phyloP scores from a whole-genome alignment of 2,888 invertebrate genomes.

The Ichneumoninae sp. region DNA sequence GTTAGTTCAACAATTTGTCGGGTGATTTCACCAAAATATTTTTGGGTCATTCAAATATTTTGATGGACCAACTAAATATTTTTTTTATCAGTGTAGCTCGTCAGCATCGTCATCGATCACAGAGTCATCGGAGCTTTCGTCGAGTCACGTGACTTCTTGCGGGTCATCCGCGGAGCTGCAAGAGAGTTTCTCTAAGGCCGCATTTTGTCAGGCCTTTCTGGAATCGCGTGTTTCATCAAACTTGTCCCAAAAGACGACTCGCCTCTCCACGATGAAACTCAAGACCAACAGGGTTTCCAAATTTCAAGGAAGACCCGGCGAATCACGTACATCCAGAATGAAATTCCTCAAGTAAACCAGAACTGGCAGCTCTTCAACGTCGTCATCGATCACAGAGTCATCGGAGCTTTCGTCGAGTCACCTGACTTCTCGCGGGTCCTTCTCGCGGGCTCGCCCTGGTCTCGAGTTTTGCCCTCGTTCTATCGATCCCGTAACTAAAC shows the following conservation, averaged over 20 bases:
- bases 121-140: slow-evolving; percentile 52
- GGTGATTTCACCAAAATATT: too few relatives aligned
- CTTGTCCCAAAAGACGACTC: not conserved
- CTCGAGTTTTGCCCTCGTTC: slow-evolving; percentile 27
- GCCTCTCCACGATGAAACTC: not conserved
- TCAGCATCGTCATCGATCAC: slow-evolving; percentile 62
- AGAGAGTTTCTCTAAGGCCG: not conserved
- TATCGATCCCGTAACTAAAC: slow-evolving; percentile 67
- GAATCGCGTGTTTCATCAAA: not conserved
- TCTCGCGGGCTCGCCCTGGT: not conserved
- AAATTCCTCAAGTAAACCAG: slow-evolving; percentile 5
- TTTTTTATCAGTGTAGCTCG: too few relatives aligned
- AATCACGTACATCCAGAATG: not conserved
- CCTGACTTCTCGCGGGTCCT: slow-evolving; percentile 43
- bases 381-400: slow-evolving; percentile 59
- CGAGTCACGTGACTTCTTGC: slow-evolving; percentile 55
- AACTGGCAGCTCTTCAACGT: slow-evolving; percentile 32
- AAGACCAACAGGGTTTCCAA: not conserved
- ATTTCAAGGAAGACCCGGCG: not conserved
- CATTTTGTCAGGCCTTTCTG: too few relatives aligned
- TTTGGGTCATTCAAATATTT: too few relatives aligned
- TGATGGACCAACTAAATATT: too few relatives aligned
- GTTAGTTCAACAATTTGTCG: too few relatives aligned
- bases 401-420: slow-evolving; percentile 57
- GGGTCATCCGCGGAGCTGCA: not conserved